Evolutionary conservation across 1,140 invertebrate species (phyloP).

Genomic region (Dendroctonus valens): DNA sequence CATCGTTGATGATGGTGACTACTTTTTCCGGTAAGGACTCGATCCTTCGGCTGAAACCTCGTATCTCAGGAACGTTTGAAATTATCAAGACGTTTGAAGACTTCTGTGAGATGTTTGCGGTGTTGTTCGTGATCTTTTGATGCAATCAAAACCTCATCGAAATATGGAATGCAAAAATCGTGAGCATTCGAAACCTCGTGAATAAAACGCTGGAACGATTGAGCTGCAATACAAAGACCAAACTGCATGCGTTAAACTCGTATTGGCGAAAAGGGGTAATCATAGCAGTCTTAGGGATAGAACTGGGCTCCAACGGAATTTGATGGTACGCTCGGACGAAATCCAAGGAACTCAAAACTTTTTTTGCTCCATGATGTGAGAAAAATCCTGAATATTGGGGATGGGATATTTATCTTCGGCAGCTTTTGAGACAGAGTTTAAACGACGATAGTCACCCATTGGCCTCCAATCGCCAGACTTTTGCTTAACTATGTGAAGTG

Average conservation of each 20-base stretch:
- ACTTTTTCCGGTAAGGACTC: too few species aligned
- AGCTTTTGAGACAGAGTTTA: background rate
- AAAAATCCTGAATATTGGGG: background rate
- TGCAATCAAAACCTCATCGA: background rate
- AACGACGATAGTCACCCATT: background rate
- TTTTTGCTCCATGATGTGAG: background rate
- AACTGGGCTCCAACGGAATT: background rate
- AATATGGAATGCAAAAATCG: background rate
- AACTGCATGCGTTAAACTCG: background rate
- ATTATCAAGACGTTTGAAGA: background rate
- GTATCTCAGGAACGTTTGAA: too few species aligned
- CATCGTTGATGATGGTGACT: too few species aligned
- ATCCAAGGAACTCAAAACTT: background rate
- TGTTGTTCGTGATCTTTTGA: background rate
- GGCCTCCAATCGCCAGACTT: background rate
- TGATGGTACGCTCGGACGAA: background rate
- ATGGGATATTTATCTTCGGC: background rate
- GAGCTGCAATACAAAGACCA: background rate
- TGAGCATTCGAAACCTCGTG: too few species aligned
- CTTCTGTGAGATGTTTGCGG: background rate
- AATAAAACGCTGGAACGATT: too few species aligned
- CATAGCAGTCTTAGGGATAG: background rate
- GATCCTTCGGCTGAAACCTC: too few species aligned
- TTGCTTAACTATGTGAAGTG: background rate
- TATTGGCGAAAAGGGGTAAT: background rate